Evolutionary conservation across 2,797 vertebrate genomes (phyloP).

Genomic region (Ispidina lecontei): DNA sequence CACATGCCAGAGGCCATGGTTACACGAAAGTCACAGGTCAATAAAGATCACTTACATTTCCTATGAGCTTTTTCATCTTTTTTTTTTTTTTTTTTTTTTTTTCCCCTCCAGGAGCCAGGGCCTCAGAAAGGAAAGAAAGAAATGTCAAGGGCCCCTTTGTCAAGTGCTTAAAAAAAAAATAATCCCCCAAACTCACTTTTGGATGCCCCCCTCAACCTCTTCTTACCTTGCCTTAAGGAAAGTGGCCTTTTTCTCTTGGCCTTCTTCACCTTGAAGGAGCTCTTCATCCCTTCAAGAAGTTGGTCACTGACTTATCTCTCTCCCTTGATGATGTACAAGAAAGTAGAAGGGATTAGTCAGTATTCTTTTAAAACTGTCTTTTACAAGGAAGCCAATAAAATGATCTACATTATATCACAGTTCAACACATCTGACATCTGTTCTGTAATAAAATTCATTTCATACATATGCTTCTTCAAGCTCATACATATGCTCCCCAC

Average conservation of each 20-base stretch:
- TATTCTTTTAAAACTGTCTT: conserved; percentile 48
- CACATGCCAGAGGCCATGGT: conserved; percentile 70
- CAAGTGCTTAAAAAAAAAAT: conserved; percentile 59
- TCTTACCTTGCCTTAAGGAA: conserved; percentile 75
- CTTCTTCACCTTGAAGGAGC: conserved; percentile 50
- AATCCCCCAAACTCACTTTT: background rate
- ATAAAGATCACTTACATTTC: conserved; percentile 77
- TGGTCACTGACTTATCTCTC: conserved; percentile 63
- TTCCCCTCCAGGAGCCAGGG: conserved; percentile 26
- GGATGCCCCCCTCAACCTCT: conserved; percentile 47
- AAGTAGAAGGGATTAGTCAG: conserved; percentile 58
- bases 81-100: conserved; percentile 46
- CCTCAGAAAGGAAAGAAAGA: conserved; percentile 66
- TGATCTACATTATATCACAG: conserved; percentile 62
- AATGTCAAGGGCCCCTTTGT: conserved; percentile 69
- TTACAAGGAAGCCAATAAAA: conserved; percentile 65
- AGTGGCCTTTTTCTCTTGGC: conserved; percentile 57
- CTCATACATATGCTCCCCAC: conserved; percentile 58
- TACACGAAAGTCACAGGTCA: conserved; percentile 77
- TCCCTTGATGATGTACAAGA: conserved; percentile 58
- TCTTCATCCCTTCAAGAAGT: conserved; percentile 66
- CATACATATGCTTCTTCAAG: conserved; percentile 63
- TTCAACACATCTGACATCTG: conserved; percentile 71
- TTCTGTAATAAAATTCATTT: conserved; percentile 71
- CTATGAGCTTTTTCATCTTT: conserved; percentile 71